Base-by-base conservation (phyloP, 2,113 vertebrate genomes). In the Falcunculus frontatus region DNA sequence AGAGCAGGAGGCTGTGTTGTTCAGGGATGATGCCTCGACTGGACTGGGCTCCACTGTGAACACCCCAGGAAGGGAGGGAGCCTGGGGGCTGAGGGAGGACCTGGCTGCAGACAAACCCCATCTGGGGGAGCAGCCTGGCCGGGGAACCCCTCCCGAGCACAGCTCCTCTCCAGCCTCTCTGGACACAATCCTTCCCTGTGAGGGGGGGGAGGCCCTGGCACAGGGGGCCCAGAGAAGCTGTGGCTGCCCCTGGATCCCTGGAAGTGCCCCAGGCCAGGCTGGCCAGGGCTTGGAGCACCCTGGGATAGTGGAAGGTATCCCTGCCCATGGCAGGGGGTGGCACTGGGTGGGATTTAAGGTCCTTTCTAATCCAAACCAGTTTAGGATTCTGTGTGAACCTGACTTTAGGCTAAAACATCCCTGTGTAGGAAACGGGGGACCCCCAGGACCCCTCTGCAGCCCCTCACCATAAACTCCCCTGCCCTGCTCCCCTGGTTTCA, bases 101-200 rank as follows among this genome's bases (percentile, higher is more conserved):
- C 26, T 13, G 50, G 33, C 46, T 89, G 65, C 37, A 39, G 7
- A n/a, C 7, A 41, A 80, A 57, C 11, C 37, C 20, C 25, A 0
- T 13, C 26, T 4, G 9, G 30, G 78, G 29, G 13, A 3, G 16
- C 69, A 49, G 49, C 64, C 22, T 7, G 9, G 16, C 41, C 26
- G 25, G 3, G 16, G 52, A 60, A 11, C 20, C 4, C 20, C 1
- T 6, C 55, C 50, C 0, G 0, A 30, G 42, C 65, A 59, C 2
- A 18, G 56, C 67, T 69, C 70, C 50, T 46, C 59, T 62, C 15
- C 82, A 47, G 35, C 57, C 57, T 42, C 63, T 8, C 44, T 10
- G 18, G 47, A 9, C 53, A 25, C 25, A 47, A 11, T 2, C 16
- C 20, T 21, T 7, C 60, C 25, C 69, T 41, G 29, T 0, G 5